Percentiles rank a stretch among this genome's conserved stretches.
Evolutionary conservation across 1,140 invertebrate species (phyloP).

Genomic region (Listronotus bonariensis): DNA sequence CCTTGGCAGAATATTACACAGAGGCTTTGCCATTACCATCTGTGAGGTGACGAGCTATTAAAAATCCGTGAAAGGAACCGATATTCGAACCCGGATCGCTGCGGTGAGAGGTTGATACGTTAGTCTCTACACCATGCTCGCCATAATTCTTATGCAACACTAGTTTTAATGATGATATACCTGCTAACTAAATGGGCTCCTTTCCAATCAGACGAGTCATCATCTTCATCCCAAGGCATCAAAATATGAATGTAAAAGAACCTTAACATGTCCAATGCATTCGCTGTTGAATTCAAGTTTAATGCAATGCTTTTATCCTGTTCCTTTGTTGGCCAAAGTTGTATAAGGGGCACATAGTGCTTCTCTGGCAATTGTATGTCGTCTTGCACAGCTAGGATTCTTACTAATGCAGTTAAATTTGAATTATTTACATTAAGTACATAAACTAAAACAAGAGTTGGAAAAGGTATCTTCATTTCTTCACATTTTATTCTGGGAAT

Average conservation of each 20-base stretch:
- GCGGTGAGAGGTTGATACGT: no score
- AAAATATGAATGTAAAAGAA: slow-evolving; percentile 67
- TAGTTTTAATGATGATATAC: no score
- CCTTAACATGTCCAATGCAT: slow-evolving; percentile 61
- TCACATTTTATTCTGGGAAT: slow-evolving; percentile 64
- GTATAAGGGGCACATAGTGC: slow-evolving; percentile 61
- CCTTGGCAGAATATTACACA: no score
- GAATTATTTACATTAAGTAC: slow-evolving; percentile 59
- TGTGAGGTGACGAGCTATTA: no score
- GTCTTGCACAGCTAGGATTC: slow-evolving; percentile 64
- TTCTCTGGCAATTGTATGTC: slow-evolving; percentile 63
- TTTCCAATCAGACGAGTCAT: slow-evolving; percentile 65
- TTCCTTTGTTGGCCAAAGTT: slow-evolving; percentile 63
- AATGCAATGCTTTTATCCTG: slow-evolving; percentile 59
- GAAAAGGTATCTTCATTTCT: slow-evolving; percentile 62
- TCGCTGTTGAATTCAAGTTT: slow-evolving; percentile 57
- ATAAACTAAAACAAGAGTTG: slow-evolving; percentile 63
- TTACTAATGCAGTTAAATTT: slow-evolving; percentile 58
- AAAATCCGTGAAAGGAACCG: no score
- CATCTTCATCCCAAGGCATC: slow-evolving; percentile 69
- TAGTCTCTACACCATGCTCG: no score
- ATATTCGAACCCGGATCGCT: no score
- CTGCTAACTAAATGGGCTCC: slow-evolving; percentile 59
- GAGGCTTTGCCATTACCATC: no score
- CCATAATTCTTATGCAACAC: no score